Evolutionary conservation across 2,797 vertebrate genomes (phyloP), one percentile per base, ranked within the genome.

Genomic region (Pangasius mekongensis): DNA sequence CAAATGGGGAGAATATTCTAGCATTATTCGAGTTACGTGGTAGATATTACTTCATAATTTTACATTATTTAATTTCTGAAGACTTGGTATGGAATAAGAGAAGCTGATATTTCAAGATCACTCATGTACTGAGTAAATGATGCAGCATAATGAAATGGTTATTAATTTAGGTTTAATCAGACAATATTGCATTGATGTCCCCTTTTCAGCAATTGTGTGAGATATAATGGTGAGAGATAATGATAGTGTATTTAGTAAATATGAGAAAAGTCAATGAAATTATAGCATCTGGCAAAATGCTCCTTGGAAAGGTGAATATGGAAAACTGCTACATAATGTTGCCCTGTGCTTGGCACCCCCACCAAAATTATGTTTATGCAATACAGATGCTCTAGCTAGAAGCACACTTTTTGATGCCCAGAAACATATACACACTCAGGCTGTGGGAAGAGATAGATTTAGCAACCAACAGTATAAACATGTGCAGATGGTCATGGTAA

Each of bases 251-350:
- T 52, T 66, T 80, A 56, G 30, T 43, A 49, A 60, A 47, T 56
- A 14, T 54, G 13, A 81, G 43, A 43, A 54, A 33, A 33, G 56
- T 87, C 69, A 85, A 5, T 24, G 86, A 80, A 62, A 36, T 18
- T 43, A 78, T 54, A 43, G 69, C 71, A 88, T 90, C 92, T 90
- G 89, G 58, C 30, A 64, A 52, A 88, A 88, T 88, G 30, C 36
- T 84, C 47, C 33, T 36, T 76, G 90, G 49, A 84, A 91, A 91
- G 90, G 91, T 91, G 76, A 91, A 92, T 89, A 89, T 91, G 92
- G 91, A 91, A 92, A 91, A 33, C 88, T 89, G 77, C 71, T 84
- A 20, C 52, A 88, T 47, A 69, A 39, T 80, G 39, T 82, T 74
- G 54, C 56, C 80, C 77, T 74, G 52, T 52, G 73, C 56, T 89